Percentiles rank a stretch among this genome's conserved stretches.
These are phyloP conservation scores for Tarsius wallacei DNA, from an alignment of 2,797 vertebrate species.

Conservation along the genomic window DNA sequence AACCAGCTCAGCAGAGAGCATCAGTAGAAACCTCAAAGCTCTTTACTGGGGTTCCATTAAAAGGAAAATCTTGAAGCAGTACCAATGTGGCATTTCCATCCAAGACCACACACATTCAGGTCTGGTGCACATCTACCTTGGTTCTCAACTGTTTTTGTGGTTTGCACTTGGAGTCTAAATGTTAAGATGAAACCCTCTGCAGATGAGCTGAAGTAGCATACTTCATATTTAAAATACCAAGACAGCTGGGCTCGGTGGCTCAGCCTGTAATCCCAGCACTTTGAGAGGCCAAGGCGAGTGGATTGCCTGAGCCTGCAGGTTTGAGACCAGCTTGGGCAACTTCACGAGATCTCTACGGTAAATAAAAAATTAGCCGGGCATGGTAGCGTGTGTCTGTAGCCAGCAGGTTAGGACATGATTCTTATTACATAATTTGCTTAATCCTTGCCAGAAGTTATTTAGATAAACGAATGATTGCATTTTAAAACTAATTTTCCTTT, in stretches of 20 bases:
- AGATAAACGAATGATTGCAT: conserved; percentile 55
- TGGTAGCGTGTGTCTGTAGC: too few species aligned
- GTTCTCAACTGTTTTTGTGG: not conserved
- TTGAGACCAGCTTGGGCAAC: too few species aligned
- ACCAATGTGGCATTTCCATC: not conserved
- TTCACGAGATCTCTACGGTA: too few species aligned
- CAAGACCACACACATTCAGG: not conserved
- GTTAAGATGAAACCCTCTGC: conserved; percentile 24
- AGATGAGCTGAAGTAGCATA: not conserved
- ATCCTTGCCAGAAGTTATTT: conserved; percentile 41
- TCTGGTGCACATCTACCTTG: not conserved
- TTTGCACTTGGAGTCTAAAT: not conserved
- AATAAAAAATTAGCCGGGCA: too few species aligned
- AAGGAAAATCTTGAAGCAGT: not conserved
- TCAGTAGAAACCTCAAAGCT: conserved; percentile 10
- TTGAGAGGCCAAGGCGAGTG: too few species aligned
- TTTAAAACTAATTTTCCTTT: conserved; percentile 62
- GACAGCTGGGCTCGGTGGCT: too few species aligned
- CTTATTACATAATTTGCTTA: conserved; percentile 3
- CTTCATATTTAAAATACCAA: conserved; percentile 47
- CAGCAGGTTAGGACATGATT: not conserved
- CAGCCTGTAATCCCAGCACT: too few species aligned
- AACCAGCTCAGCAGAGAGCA: not conserved
- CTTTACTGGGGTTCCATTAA: not conserved
- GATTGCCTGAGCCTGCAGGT: too few species aligned